phyloP scores from a whole-genome alignment of 2,113 vertebrate genomes.

The Elachura formosa region DNA sequence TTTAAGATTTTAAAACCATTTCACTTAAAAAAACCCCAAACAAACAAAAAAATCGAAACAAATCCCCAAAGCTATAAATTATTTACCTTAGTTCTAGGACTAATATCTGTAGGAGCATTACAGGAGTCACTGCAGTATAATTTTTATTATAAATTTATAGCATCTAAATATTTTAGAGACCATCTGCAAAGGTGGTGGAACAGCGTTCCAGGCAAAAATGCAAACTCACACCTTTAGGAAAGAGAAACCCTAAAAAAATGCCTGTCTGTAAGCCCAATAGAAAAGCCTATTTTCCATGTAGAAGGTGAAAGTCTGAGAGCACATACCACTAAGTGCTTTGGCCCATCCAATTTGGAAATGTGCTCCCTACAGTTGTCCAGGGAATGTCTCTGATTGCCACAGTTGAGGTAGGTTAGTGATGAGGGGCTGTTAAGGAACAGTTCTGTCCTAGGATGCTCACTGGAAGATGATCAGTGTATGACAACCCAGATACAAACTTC shows the following conservation, averaged over 20 bases:
- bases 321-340: no score
- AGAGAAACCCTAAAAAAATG: background rate
- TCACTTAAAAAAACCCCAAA: background rate
- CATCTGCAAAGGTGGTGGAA: background rate
- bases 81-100: background rate
- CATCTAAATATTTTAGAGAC: slow-evolving; percentile 3
- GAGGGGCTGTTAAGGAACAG: background rate
- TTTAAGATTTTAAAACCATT: background rate
- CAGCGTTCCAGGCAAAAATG: background rate
- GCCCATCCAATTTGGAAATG: fast-evolving
- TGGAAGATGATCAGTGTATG: background rate
- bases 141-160: background rate
- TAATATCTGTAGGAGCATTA: background rate
- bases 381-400: background rate
- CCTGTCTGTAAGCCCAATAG: background rate
- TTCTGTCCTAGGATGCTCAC: background rate
- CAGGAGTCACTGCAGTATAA: background rate
- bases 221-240: background rate
- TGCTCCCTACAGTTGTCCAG: background rate
- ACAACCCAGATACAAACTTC: background rate
- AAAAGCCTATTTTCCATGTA: background rate
- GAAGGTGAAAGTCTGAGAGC: background rate
- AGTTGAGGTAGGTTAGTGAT: background rate
- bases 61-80: background rate
- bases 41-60: background rate